Evolutionary conservation across 1,140 invertebrate genomes (phyloP).

Genomic region (Aphidius ervi): DNA sequence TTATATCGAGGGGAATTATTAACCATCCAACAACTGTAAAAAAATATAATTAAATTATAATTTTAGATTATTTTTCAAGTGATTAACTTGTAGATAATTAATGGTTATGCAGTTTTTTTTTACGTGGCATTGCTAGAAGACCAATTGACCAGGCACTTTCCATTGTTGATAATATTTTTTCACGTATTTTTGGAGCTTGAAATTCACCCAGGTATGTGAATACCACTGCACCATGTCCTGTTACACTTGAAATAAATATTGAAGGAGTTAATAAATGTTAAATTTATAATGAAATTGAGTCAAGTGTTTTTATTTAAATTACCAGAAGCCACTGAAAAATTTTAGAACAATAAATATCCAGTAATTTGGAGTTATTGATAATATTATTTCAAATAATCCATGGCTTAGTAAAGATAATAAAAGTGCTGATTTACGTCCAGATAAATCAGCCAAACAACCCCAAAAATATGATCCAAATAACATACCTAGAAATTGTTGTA

Average conservation of each 20-base stretch:
- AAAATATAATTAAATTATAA: no score
- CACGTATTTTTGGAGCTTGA: slow-evolving; percentile 53
- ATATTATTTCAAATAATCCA: slow-evolving; percentile 44
- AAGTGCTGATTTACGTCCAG: slow-evolving; percentile 48
- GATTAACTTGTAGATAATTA: not conserved
- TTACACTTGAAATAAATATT: slow-evolving; percentile 46
- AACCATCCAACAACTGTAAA: slow-evolving; percentile 54
- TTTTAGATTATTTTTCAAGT: no score
- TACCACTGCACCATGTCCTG: slow-evolving; percentile 56
- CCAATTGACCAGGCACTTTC: slow-evolving; percentile 61
- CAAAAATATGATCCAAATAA: slow-evolving; percentile 54
- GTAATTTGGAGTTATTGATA: slow-evolving; percentile 48
- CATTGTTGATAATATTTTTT: slow-evolving; percentile 56
- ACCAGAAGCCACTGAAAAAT: slow-evolving; percentile 64
- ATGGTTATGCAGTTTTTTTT: slow-evolving; percentile 4
- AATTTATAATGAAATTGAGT: not conserved
- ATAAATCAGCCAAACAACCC: slow-evolving; percentile 51
- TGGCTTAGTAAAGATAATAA: slow-evolving; percentile 50
- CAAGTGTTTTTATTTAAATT: slow-evolving; percentile 3
- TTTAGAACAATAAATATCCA: slow-evolving; percentile 50
- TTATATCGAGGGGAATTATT: slow-evolving; percentile 48
- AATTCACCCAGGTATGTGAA: slow-evolving; percentile 61
- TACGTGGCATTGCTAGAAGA: slow-evolving; percentile 56
- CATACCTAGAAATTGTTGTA: slow-evolving; percentile 42
- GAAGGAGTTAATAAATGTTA: not conserved